These are phyloP conservation scores for Distichodus sexfasciatus DNA, from an alignment of 2,797 vertebrate species.

Conservation along the genomic window DNA sequence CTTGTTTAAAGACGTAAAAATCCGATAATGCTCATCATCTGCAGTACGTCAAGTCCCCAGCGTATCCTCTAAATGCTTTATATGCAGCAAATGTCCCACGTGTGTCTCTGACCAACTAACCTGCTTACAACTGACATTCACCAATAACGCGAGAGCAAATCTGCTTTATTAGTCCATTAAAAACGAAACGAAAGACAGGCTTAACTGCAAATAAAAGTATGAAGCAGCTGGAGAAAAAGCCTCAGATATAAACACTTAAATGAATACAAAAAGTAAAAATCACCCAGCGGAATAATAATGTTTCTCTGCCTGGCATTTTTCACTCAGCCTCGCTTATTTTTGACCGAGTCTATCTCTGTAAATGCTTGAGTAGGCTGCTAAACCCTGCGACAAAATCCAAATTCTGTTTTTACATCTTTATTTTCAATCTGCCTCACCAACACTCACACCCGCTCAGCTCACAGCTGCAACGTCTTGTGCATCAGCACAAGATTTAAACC, in stretches of 20 bases:
- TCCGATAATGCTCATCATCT: no score
- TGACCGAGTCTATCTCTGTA: no score
- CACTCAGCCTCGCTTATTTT: no score
- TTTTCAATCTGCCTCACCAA: background rate
- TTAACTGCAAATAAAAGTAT: background rate
- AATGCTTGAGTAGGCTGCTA: background rate
- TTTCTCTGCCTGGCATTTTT: background rate
- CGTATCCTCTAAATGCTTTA: background rate
- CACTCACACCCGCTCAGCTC: background rate
- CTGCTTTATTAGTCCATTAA: background rate
- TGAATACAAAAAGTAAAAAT: background rate
- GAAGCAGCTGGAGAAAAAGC: background rate
- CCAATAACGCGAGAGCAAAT: background rate
- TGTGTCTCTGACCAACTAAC: background rate
- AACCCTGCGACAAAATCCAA: slow-evolving; percentile 17
- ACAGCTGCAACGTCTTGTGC: slow-evolving; percentile 8
- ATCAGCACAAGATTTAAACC: slow-evolving; percentile 35
- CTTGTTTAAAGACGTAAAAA: no score
- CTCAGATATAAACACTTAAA: background rate
- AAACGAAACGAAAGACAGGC: background rate
- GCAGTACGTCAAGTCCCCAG: no score
- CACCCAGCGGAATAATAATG: background rate
- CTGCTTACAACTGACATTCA: background rate
- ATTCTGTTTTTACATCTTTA: slow-evolving; percentile 7
- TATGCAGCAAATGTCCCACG: background rate